Evolutionary conservation across 1,140 invertebrate species (phyloP).

Genomic region (Drosophila simulans): DNA sequence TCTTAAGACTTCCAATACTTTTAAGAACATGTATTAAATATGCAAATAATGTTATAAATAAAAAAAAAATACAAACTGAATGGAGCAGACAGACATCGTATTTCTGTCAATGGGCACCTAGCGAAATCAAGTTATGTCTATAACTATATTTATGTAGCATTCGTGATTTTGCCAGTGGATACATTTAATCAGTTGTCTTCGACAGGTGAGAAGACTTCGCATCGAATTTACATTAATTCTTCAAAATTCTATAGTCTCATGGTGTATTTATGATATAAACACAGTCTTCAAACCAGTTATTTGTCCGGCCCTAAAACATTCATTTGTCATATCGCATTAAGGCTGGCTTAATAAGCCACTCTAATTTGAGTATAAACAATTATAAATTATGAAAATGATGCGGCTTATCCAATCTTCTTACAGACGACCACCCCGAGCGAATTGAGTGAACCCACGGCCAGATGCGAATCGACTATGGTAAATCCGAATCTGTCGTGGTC

Average conservation of each 20-base stretch:
- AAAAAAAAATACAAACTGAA: constrained; percentile 37
- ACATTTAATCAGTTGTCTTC: background rate
- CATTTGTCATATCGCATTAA: constrained; percentile 20
- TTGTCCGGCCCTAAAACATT: constrained; percentile 2
- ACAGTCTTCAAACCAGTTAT: background rate
- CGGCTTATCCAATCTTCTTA: constrained; percentile 21
- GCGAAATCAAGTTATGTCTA: constrained; percentile 10
- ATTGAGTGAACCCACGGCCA: constrained; percentile 1
- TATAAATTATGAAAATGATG: constrained; percentile 47
- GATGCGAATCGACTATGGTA: constrained; percentile 40
- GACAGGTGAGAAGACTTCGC: constrained; percentile 7
- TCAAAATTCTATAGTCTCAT: background rate
- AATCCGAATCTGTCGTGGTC: constrained; percentile 19
- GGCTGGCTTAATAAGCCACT: constrained; percentile 20
- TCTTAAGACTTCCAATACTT: constrained; percentile 8
- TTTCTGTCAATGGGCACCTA: constrained; percentile 32
- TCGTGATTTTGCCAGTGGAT: background rate
- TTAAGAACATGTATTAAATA: constrained; percentile 1
- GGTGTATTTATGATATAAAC: constrained; percentile 28
- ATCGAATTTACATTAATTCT: constrained; percentile 31
- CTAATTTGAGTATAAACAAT: constrained; percentile 47
- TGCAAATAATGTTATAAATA: constrained; percentile 7
- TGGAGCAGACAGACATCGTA: background rate
- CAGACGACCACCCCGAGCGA: constrained; percentile 32
- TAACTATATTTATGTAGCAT: constrained; percentile 7